Conservation (phyloP, 2,888 invertebrate species). For the Melieria picta region DNA sequence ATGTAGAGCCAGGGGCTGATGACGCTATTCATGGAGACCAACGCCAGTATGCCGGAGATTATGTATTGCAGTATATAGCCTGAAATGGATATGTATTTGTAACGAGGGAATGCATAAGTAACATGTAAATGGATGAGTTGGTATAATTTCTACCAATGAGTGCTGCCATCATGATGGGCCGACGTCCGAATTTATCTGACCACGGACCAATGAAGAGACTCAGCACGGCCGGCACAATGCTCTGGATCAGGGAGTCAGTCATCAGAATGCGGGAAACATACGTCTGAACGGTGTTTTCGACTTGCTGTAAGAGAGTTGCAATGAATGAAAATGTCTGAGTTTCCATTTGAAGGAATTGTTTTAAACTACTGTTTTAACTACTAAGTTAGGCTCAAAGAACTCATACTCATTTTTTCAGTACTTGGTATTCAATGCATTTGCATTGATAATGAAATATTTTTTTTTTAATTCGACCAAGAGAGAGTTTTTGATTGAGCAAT, state of each 20-base stretch:
- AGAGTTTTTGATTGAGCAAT: no score
- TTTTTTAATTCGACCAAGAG: no score
- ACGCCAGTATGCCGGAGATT: slow-evolving; percentile 49
- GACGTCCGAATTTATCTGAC: slow-evolving; percentile 82
- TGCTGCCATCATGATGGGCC: slow-evolving; percentile 74
- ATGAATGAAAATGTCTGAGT: background rate
- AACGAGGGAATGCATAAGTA: background rate
- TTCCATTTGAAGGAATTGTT: background rate
- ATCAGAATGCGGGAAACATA: slow-evolving; percentile 73
- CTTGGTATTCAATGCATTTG: no score
- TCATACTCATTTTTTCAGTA: no score
- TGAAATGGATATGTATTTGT: slow-evolving; percentile 27
- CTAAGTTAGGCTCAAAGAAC: no score
- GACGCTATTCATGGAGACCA: slow-evolving; percentile 44
- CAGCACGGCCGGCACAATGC: slow-evolving; percentile 73
- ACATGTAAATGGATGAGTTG: background rate
- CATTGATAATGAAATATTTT: no score
- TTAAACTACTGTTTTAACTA: background rate
- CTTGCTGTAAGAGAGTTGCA: slow-evolving; percentile 46
- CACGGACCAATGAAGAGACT: slow-evolving; percentile 81
- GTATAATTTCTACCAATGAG: slow-evolving; percentile 68
- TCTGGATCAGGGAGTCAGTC: slow-evolving; percentile 71
- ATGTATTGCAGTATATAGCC: slow-evolving; percentile 52
- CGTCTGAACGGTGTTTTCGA: slow-evolving; percentile 72
- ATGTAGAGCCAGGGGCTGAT: slow-evolving; percentile 66